phyloP scores from a whole-genome alignment of 2,113 vertebrate species.

The Hypanus sabinus region DNA sequence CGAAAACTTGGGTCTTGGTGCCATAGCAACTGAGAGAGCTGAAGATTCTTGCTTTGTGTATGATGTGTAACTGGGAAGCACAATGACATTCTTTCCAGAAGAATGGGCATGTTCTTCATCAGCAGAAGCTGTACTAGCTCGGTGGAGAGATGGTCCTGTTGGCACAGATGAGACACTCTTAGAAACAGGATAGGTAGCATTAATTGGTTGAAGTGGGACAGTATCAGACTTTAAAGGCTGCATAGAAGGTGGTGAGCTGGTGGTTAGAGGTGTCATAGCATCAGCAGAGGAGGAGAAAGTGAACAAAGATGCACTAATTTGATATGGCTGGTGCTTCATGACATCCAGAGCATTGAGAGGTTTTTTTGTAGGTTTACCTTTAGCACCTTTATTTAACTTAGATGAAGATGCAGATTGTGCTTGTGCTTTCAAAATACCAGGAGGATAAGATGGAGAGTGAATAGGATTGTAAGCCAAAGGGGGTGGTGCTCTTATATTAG shows the following conservation, averaged over 20 bases:
- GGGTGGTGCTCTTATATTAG: conserved; percentile 86
- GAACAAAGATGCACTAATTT: conserved; percentile 85
- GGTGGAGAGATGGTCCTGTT: conserved; percentile 62
- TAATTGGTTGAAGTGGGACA: conserved; percentile 47
- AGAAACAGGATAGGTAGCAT: conserved; percentile 47
- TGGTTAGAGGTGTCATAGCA: conserved; percentile 52
- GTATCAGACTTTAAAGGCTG: conserved; percentile 55
- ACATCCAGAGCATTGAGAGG: conserved; percentile 82
- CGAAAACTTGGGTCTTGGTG: conserved; percentile 88
- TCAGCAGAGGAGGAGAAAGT: conserved; percentile 77
- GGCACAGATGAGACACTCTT: conserved; percentile 53
- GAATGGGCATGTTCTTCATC: conserved; percentile 34
- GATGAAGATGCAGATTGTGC: conserved; percentile 49
- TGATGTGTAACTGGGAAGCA: conserved; percentile 55
- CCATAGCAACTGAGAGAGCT: conserved; percentile 52
- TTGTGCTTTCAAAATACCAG: conserved; percentile 69
- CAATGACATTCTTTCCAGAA: conserved; percentile 62
- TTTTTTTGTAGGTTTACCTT: conserved; percentile 73
- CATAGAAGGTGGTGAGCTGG: conserved; percentile 54
- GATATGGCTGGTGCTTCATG: conserved; percentile 95
- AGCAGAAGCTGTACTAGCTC: conserved; percentile 56
- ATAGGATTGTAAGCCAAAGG: conserved; percentile 86
- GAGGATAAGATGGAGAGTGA: conserved; percentile 81
- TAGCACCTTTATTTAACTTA: conserved; percentile 56
- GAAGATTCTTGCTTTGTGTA: conserved; percentile 65